A percentile compares a stretch with the other conserved stretches of the same genome.
Evolutionary conservation across 2,113 vertebrate species (phyloP).

Genomic region (Syngnathus scovelli): DNA sequence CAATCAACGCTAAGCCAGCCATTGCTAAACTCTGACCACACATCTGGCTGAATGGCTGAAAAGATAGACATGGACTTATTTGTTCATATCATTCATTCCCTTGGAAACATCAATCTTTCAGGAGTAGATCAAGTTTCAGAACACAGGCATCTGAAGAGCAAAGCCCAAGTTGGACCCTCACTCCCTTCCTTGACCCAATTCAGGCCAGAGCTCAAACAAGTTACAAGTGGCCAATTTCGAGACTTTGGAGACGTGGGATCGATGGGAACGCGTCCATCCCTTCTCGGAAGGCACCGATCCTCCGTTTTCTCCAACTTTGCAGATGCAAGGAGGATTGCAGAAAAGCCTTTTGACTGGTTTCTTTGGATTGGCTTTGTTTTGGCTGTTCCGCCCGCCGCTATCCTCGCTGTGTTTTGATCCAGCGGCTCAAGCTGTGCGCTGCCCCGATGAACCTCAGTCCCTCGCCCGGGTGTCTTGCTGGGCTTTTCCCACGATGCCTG

Average conservation of each 20-base stretch:
- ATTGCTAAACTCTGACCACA: no score
- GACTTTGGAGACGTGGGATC: no score
- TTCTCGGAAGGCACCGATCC: no score
- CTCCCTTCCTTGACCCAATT: no score
- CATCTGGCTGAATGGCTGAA: no score
- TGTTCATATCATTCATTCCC: conserved; percentile 24
- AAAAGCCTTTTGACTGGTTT: conserved; percentile 8
- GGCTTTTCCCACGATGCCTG: conserved; percentile 24
- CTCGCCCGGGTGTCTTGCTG: conserved; percentile 32
- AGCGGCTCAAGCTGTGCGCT: conserved; percentile 39
- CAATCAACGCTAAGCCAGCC: background rate
- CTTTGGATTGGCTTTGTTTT: conserved; percentile 47
- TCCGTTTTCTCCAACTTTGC: background rate
- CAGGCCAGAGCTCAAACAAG: no score
- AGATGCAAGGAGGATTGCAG: conserved; percentile 21
- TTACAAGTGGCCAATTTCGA: no score
- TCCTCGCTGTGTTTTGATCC: conserved; percentile 48
- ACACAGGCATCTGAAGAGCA: no score
- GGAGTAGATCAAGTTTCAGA: conserved; percentile 25
- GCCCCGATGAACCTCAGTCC: conserved; percentile 28
- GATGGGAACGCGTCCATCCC: no score
- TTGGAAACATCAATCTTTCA: conserved; percentile 41
- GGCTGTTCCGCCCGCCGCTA: conserved; percentile 23
- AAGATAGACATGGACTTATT: no score
- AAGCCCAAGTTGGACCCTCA: no score